Base-by-base conservation (phyloP, 2,797 vertebrate genomes). In the Hapalemur alaotrensis region DNA sequence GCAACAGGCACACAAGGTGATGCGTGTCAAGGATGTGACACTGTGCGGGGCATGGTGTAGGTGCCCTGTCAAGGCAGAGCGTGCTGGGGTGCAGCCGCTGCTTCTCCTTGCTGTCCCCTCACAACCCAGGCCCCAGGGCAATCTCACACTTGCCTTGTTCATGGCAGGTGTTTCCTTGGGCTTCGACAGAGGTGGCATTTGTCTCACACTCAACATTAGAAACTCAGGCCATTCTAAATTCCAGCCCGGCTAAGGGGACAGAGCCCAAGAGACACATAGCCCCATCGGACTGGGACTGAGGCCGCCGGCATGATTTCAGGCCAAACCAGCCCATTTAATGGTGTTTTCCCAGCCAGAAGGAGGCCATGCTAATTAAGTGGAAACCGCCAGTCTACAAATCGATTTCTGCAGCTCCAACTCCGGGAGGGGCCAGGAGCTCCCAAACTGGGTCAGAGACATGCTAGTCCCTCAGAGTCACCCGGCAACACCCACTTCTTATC, bases 321-420 rank as follows among this genome's bases (percentile, higher is more conserved):
- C 79, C 63, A 79, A 46, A 59, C 84, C 79, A 85, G 80, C 38
- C 89, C 76, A 73, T 22, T 95, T 89, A 82, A n/a, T 3, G 15
- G 96, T 87, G 59, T 75, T 86, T 80, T 91, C 94, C 94, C 88
- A 78, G 91, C 38, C 89, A 69, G 96, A 98, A 98, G 93, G 95
- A 97, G 98, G 97, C 94, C 97, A 57, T 0, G 1, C 97, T 98
- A 97, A 98, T 98, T 97, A 97, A 94, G 80, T 88, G 72, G 85
- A 94, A 92, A 85, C 61, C 7, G 7, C 84, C 89, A 15, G 80
- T 59, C 70, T 72, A 61, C 80, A 89, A 89, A 93, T 88, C 50
- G 0, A 78, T 89, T 93, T 96, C 91, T 90, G 84, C n/a, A 46
- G 76, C 54, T 95, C 85, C 81, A 41, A 11, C 30, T 89, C 93